Conservation (phyloP, 1,140 invertebrate genomes). For the Apis cerana region DNA sequence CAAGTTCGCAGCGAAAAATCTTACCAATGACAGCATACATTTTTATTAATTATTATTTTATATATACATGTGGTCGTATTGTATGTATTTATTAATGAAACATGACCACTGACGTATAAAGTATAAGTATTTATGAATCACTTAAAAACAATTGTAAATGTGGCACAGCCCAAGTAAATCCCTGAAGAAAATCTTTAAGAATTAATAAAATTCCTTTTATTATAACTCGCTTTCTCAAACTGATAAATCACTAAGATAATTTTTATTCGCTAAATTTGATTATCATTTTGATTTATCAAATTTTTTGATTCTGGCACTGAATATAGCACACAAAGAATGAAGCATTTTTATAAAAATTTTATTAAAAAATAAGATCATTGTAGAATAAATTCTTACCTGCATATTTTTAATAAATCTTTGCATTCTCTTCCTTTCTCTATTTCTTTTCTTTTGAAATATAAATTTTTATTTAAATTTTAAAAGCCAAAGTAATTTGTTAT, state of each 20-base stretch:
- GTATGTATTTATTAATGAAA: not conserved
- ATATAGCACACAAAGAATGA: not conserved
- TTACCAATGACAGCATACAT: constrained; percentile 41
- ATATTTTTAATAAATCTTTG: not conserved
- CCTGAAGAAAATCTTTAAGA: not conserved
- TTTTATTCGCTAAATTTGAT: not conserved
- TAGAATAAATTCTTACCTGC: not conserved
- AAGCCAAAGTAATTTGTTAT: not conserved
- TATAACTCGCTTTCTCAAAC: no score
- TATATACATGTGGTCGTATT: constrained; percentile 14
- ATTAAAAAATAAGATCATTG: not conserved
- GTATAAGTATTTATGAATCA: not conserved
- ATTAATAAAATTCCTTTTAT: not conserved
- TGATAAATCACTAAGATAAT: not conserved
- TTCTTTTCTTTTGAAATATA: not conserved
- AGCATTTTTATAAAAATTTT: not conserved
- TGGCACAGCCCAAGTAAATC: not conserved
- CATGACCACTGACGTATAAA: not conserved
- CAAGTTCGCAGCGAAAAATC: constrained; percentile 21
- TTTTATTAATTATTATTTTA: constrained; percentile 45
- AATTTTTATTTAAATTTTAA: not conserved
- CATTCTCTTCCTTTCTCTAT: no score
- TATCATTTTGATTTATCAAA: not conserved
- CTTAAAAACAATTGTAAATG: constrained; percentile 16
- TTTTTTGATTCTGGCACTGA: not conserved